phyloP scores from a whole-genome alignment of 2,888 invertebrate genomes.

The Spicauda simplicius region DNA sequence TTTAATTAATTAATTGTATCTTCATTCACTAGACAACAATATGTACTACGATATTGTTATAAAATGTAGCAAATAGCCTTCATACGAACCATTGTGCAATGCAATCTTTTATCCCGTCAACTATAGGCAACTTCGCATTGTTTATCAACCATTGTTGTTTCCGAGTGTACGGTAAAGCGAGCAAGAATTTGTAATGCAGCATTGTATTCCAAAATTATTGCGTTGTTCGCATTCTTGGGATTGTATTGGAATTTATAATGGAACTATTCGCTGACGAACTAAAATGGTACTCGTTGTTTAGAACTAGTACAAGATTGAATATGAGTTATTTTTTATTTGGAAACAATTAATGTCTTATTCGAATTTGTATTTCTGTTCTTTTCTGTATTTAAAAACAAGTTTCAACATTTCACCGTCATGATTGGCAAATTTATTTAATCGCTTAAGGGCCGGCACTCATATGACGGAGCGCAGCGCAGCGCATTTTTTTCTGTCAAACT shows the following conservation, averaged over 20 bases:
- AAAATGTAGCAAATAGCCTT: conserved; percentile 10
- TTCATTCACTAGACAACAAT: background rate
- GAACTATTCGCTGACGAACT: conserved; percentile 4
- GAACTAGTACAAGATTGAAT: background rate
- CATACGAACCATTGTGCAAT: conserved; percentile 25
- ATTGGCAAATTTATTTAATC: too few species aligned
- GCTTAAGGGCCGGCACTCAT: too few species aligned
- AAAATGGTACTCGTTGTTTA: background rate
- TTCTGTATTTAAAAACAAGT: too few species aligned
- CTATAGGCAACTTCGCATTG: conserved; percentile 42
- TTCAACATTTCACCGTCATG: too few species aligned
- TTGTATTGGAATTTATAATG: conserved; percentile 19
- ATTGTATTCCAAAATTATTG: conserved; percentile 51
- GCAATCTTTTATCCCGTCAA: conserved; percentile 33
- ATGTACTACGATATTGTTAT: conserved; percentile 1
- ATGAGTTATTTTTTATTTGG: background rate
- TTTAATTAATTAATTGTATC: background rate
- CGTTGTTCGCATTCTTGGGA: conserved; percentile 39
- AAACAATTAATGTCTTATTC: too few species aligned
- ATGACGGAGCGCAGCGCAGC: too few species aligned
- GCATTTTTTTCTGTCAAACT: too few species aligned
- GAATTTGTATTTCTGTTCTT: too few species aligned
- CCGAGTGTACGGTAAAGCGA: conserved; percentile 44
- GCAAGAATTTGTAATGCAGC: conserved; percentile 46
- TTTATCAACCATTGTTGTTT: conserved; percentile 63